Conservation (phyloP, 1,140 invertebrate species). For the Drosophila carrolli region DNA sequence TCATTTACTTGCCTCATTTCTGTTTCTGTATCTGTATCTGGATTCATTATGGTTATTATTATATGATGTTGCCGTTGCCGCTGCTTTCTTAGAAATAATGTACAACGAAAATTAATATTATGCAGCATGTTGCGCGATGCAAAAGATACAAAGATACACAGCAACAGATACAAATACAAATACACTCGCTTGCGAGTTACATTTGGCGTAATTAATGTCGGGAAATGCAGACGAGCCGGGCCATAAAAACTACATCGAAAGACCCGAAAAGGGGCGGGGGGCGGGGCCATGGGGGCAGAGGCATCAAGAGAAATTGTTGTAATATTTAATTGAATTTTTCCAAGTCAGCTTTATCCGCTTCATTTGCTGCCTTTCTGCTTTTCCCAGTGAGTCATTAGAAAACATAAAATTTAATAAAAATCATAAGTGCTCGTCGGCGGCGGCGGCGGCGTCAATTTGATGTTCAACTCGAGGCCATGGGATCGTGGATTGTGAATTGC, state of each 20-base stretch:
- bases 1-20: conserved; percentile 80
- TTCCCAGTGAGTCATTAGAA: conserved; percentile 68
- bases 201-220: conserved; percentile 80
- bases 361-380: conserved; percentile 38
- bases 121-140: conserved; percentile 76
- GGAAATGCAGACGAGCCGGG: conserved; percentile 62
- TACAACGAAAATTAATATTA: conserved; percentile 81
- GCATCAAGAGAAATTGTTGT: conserved; percentile 67
- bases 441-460: conserved; percentile 52
- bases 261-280: conserved; percentile 20
- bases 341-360: conserved; percentile 59
- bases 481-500: conserved; percentile 12
- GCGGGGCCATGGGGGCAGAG: conserved; percentile 13
- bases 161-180: conserved; percentile 30
- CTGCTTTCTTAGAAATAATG: conserved; percentile 72
- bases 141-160: conserved; percentile 61
- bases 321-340: conserved; percentile 81
- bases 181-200: conserved; percentile 45
- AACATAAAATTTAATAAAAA: conserved; percentile 77
- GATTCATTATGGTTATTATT: conserved; percentile 77
- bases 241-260: conserved; percentile 59
- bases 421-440: conserved; percentile 60
- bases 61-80: conserved; percentile 54
- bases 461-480: conserved; percentile 51
- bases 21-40: conserved; percentile 55